phyloP scores from a whole-genome alignment of 2,888 invertebrate genomes.

The Cantharis flavilabris region DNA sequence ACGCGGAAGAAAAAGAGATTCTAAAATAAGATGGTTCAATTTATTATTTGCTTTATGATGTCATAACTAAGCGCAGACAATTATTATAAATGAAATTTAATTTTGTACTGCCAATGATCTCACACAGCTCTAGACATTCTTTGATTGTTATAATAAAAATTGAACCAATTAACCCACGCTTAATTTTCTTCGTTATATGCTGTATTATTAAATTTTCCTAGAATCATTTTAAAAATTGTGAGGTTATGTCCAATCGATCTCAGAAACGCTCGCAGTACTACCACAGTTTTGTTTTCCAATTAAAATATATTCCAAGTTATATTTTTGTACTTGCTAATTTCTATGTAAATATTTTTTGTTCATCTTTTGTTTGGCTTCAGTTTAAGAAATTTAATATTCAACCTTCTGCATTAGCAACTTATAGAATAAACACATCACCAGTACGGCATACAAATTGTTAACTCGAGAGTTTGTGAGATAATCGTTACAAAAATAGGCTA shows the following conservation, averaged over 20 bases:
- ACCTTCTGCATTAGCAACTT: not conserved
- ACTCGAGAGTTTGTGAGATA: not conserved
- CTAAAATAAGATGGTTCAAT: not conserved
- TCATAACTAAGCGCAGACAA: not conserved
- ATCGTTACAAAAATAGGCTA: not conserved
- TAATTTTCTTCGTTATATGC: slow-evolving; percentile 27
- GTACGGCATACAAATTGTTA: not conserved
- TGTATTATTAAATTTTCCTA: not conserved
- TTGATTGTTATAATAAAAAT: slow-evolving; percentile 38
- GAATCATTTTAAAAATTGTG: not conserved
- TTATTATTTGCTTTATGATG: not conserved
- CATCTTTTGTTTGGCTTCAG: not conserved
- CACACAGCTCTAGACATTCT: slow-evolving; percentile 24
- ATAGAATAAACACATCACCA: not conserved
- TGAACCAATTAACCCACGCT: slow-evolving; percentile 41
- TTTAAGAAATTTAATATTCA: not conserved
- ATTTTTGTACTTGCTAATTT: not conserved
- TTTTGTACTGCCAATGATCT: slow-evolving; percentile 27
- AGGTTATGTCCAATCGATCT: not conserved
- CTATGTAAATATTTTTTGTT: not conserved
- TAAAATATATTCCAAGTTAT: not conserved
- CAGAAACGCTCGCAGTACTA: not conserved
- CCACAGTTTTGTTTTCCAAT: not conserved
- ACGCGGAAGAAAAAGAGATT: not conserved
- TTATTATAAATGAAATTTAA: not conserved